Conservation (phyloP, 2,888 invertebrate genomes). For the Boloria euphrosyne region DNA sequence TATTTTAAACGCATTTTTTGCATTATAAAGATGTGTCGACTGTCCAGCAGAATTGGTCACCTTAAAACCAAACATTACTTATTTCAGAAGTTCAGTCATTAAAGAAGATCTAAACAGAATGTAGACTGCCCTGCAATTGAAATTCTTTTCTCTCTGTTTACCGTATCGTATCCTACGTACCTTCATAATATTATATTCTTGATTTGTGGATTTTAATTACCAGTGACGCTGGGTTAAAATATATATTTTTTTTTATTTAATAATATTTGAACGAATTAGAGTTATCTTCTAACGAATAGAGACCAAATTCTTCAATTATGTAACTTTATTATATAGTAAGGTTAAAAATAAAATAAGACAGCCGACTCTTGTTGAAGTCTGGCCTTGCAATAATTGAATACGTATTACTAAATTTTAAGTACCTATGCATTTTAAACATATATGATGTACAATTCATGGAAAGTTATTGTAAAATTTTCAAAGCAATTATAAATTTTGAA, state of each 20-base stretch:
- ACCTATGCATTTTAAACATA: neutral
- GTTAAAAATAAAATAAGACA: slow-evolving; percentile 7
- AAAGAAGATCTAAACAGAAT: too few species aligned
- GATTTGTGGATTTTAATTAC: slow-evolving; percentile 7
- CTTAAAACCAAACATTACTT: too few species aligned
- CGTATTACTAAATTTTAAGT: too few species aligned
- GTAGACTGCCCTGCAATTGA: too few species aligned
- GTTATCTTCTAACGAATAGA: slow-evolving; percentile 12
- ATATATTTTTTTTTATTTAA: neutral
- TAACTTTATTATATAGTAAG: slow-evolving; percentile 13
- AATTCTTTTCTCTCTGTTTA: too few species aligned
- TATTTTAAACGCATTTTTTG: too few species aligned
- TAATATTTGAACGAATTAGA: slow-evolving; percentile 5
- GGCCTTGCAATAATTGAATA: slow-evolving; percentile 16
- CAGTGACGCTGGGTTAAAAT: slow-evolving; percentile 3
- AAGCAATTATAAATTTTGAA: slow-evolving; percentile 46
- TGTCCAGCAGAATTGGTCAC: too few species aligned
- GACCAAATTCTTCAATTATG: slow-evolving; percentile 12
- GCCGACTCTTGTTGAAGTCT: slow-evolving; percentile 9
- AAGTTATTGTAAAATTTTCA: slow-evolving; percentile 19
- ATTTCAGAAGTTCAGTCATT: too few species aligned
- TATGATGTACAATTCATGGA: slow-evolving; percentile 9
- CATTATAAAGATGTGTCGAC: too few species aligned
- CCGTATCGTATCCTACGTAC: too few species aligned
- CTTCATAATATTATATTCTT: too few species aligned